Evolutionary conservation across 2,113 vertebrate genomes (phyloP).

Genomic region (Regulus satrapa): DNA sequence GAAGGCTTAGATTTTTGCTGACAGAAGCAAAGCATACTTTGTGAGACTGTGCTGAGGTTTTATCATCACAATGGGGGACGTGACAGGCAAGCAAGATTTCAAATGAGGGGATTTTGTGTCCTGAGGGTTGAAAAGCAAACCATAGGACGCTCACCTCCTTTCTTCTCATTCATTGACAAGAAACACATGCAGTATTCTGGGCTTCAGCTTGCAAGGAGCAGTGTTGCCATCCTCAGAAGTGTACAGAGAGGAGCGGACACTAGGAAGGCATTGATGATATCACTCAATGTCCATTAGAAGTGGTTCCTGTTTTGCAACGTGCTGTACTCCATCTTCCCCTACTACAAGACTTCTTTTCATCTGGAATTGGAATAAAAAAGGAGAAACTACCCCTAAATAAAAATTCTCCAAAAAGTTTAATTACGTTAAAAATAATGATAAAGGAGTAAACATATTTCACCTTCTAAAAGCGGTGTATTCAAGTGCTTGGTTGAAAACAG

Average conservation of each 20-base stretch:
- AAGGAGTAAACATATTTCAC: neutral
- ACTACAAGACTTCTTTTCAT: neutral
- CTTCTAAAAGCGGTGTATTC: neutral
- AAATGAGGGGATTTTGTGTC: neutral
- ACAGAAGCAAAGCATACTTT: neutral
- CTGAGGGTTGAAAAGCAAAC: neutral
- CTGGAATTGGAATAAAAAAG: neutral
- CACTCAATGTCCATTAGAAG: neutral
- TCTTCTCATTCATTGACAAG: neutral
- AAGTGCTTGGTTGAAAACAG: neutral
- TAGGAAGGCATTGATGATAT: neutral
- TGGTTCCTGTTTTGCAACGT: neutral
- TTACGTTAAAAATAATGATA: neutral
- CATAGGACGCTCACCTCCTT: neutral
- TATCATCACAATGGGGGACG: neutral
- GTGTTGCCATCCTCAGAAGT: neutral
- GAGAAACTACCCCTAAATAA: neutral
- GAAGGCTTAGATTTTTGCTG: conserved; percentile 17
- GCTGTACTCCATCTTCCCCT: neutral
- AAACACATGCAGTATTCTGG: neutral
- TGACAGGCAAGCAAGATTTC: conserved; percentile 11
- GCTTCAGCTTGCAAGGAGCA: neutral
- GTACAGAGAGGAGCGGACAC: neutral
- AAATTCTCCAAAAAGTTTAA: neutral
- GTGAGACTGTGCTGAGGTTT: neutral